Percentiles rank a stretch among this genome's conserved stretches.
Evolutionary conservation across 1,140 invertebrate species (phyloP).

Genomic region (Drosophila sucinea): DNA sequence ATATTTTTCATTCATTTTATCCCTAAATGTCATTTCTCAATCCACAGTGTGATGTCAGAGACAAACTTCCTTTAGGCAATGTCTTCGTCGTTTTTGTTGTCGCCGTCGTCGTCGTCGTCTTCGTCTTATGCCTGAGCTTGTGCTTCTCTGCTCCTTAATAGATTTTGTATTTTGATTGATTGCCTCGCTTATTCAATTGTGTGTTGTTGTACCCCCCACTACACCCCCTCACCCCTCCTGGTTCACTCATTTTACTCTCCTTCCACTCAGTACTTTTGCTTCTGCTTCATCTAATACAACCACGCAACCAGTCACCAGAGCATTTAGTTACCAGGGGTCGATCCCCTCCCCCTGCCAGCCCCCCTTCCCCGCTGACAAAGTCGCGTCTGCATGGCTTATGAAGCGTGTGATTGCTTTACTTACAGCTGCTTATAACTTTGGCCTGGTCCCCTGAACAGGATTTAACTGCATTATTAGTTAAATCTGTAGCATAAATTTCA

Average conservation of each 20-base stretch:
- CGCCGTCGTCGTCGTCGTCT: slow-evolving; percentile 22
- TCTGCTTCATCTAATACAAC: slow-evolving; percentile 13
- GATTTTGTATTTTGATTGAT: slow-evolving; percentile 82
- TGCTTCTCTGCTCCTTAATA: slow-evolving; percentile 58
- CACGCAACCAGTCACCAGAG: slow-evolving; percentile 33
- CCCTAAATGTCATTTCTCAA: slow-evolving; percentile 5
- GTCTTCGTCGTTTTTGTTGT: slow-evolving; percentile 31
- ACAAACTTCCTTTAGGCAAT: slow-evolving; percentile 52
- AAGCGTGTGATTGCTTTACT: slow-evolving; percentile 81
- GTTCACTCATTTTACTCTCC: background rate
- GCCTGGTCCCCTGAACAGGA: slow-evolving; percentile 60
- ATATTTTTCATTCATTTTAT: background rate
- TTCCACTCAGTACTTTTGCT: background rate
- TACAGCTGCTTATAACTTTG: slow-evolving; percentile 58
- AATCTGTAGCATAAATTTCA: slow-evolving; percentile 79
- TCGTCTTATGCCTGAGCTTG: slow-evolving; percentile 8
- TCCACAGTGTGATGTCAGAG: slow-evolving; percentile 8
- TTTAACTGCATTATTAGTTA: slow-evolving; percentile 81
- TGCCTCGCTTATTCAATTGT: slow-evolving; percentile 81
- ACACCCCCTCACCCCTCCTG: background rate
- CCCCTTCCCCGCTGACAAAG: slow-evolving; percentile 25
- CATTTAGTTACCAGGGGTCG: slow-evolving; percentile 2
- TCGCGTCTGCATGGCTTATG: slow-evolving; percentile 75
- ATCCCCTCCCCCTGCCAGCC: background rate
- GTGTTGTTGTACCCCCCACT: slow-evolving; percentile 43